Percentiles rank a stretch among this genome's conserved stretches.
Conservation (phyloP, 1,140 invertebrate species). For the Euura saliciscinereae region DNA sequence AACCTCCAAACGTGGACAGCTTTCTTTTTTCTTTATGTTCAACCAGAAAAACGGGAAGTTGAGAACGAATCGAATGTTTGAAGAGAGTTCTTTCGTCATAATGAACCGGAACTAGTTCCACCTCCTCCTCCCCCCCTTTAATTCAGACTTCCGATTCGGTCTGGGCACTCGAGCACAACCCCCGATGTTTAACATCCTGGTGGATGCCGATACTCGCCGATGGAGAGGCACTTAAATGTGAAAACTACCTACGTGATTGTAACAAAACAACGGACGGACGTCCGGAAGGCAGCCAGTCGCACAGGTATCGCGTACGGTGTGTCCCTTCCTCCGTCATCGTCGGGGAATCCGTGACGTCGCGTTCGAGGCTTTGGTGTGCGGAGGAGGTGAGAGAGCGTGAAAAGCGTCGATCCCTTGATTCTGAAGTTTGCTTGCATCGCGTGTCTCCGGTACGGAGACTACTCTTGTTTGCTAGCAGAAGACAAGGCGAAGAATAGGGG, state of each 20-base stretch:
- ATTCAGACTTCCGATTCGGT: constrained; percentile 30
- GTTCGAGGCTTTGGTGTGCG: neutral
- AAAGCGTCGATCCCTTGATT: neutral
- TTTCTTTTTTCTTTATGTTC: too few relatives aligned
- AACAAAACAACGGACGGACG: constrained; percentile 60
- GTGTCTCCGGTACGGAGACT: neutral
- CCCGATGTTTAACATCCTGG: constrained; percentile 12
- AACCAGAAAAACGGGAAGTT: too few relatives aligned
- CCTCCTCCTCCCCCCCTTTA: neutral
- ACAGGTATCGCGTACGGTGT: constrained; percentile 52
- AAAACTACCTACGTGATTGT: constrained; percentile 50
- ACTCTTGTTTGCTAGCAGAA: neutral
- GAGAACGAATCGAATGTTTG: too few relatives aligned
- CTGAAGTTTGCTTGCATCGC: neutral
- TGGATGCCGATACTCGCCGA: constrained; percentile 2
- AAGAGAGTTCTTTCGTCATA: too few relatives aligned
- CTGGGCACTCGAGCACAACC: constrained; percentile 35
- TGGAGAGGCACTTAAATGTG: constrained; percentile 11
- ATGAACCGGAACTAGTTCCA: neutral
- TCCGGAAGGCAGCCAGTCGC: constrained; percentile 57
- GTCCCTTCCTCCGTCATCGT: too few relatives aligned
- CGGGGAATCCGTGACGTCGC: too few relatives aligned
- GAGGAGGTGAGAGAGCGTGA: neutral
- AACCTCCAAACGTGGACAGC: too few relatives aligned
- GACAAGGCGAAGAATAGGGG: neutral